phyloP scores from a whole-genome alignment of 1,140 invertebrate species.

The Lordiphosa mommai region DNA sequence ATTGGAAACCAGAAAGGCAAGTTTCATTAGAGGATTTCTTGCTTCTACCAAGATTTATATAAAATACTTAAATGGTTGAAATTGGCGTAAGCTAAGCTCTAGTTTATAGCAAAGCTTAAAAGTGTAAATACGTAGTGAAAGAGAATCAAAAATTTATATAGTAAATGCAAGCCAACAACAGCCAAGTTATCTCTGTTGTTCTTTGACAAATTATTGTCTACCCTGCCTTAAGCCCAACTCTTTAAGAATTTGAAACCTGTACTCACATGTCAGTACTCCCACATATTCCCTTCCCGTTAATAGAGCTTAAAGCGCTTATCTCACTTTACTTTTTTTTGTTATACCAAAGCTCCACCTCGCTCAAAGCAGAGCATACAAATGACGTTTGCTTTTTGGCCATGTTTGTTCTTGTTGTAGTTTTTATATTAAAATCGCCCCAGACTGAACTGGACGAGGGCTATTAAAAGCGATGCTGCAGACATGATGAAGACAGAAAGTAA shows the following conservation, averaged over 20 bases:
- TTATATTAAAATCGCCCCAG: constrained; percentile 71
- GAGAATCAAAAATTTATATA: too few species aligned
- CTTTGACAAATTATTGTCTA: too few species aligned
- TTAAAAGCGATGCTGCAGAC: constrained; percentile 63
- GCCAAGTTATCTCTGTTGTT: too few species aligned
- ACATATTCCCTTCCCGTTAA: constrained; percentile 31
- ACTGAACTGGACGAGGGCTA: constrained; percentile 63
- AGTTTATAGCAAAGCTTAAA: too few species aligned
- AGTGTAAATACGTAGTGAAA: too few species aligned
- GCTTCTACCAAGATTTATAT: too few species aligned
- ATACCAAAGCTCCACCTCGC: background rate
- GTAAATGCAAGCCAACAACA: too few species aligned
- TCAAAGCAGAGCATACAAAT: constrained; percentile 45
- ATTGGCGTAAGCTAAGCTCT: too few species aligned
- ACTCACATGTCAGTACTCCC: background rate
- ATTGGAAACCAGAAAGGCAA: too few species aligned
- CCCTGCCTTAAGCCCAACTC: too few species aligned
- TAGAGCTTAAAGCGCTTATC: constrained; percentile 71
- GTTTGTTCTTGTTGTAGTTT: constrained; percentile 52
- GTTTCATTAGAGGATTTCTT: too few species aligned
- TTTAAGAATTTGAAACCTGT: background rate
- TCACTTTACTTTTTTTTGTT: constrained; percentile 33
- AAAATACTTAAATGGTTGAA: too few species aligned
- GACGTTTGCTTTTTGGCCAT: constrained; percentile 47
- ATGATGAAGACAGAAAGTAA: constrained; percentile 9